Base-by-base conservation (phyloP, 2,113 vertebrate species). In the Megaceryle torquata region DNA sequence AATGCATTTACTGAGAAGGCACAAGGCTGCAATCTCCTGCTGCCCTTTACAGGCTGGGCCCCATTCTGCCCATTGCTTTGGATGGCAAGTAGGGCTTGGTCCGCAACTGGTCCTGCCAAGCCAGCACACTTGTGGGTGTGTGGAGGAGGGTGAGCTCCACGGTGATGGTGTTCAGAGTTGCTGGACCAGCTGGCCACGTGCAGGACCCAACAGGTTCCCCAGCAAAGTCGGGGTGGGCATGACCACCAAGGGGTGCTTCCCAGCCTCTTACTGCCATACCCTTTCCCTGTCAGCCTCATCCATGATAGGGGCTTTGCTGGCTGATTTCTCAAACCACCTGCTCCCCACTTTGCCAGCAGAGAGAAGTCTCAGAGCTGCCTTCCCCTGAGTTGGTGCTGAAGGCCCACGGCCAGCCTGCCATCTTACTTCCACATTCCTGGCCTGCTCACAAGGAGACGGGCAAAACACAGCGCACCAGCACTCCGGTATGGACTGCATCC, bases 391-490 rank as follows among this genome's bases (percentile, higher is more conserved):
- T 1, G 4, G 22, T 19, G 46, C 75, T 14, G 39, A 70, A 37
- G 56, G 41, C 26, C 60, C 5, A 1, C 0, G 1, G n/a, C 25
- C 80, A 9, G 11, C 31, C 25, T 0, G 0, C 82, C 71, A 2
- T 25, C 3, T 6, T n/a, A 29, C 41, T 24, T 37, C 64, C 2
- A 1, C 0, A 0, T 18, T 61, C 48, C 14, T 21, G 46, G 24
- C 29, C 75, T 24, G 33, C 9, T 68, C 2, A 0, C 29, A 28
- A 68, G 33, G 28, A 91, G 43, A 26, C 0, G 1, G 4, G 80
- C 28, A 37, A 50, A 69, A 43, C 0, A 0, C 37, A 29, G 39
- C 0, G 0, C 0, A 0, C 35, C 16, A 24, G 13, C 0, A 0
- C 31, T 74, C 71, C 1, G 0, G 1, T 8, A 6, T 3, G 4